These are phyloP conservation scores for Cepaea hortensis DNA, from an alignment of 2,888 invertebrate species.

Conservation along the genomic window DNA sequence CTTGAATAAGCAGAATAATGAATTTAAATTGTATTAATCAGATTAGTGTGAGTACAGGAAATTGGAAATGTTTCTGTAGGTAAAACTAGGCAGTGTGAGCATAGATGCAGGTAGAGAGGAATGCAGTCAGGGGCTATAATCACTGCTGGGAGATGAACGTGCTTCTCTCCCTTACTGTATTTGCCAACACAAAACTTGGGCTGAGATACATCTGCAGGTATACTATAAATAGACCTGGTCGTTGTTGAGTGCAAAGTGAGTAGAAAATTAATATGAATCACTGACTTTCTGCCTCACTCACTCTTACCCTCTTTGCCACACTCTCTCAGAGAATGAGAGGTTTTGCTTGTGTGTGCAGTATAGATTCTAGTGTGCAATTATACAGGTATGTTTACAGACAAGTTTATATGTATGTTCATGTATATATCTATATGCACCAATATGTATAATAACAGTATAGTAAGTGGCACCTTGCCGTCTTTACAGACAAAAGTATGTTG, in stretches of 20 bases:
- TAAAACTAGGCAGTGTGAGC: background rate
- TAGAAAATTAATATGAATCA: background rate
- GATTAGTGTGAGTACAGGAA: background rate
- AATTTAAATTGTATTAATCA: background rate
- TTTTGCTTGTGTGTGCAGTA: background rate
- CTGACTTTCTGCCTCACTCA: background rate
- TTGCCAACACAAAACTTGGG: background rate
- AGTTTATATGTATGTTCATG: too few species aligned
- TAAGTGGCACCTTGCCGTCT: too few species aligned
- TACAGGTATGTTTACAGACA: too few species aligned
- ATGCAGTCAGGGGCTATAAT: slow-evolving; percentile 25
- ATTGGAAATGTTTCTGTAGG: background rate
- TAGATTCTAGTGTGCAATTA: too few species aligned
- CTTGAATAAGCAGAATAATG: background rate
- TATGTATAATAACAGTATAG: too few species aligned
- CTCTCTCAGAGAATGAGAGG: background rate
- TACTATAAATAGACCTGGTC: background rate
- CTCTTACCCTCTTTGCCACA: background rate
- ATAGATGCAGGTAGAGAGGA: background rate
- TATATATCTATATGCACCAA: too few species aligned
- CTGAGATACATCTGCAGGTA: background rate
- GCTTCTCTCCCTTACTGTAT: slow-evolving; percentile 3
- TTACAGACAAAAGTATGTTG: too few species aligned
- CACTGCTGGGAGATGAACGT: background rate
- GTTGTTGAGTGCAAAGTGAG: background rate